These are phyloP conservation scores for Lysandra coridon DNA, from an alignment of 2,888 invertebrate species.

Conservation along the genomic window DNA sequence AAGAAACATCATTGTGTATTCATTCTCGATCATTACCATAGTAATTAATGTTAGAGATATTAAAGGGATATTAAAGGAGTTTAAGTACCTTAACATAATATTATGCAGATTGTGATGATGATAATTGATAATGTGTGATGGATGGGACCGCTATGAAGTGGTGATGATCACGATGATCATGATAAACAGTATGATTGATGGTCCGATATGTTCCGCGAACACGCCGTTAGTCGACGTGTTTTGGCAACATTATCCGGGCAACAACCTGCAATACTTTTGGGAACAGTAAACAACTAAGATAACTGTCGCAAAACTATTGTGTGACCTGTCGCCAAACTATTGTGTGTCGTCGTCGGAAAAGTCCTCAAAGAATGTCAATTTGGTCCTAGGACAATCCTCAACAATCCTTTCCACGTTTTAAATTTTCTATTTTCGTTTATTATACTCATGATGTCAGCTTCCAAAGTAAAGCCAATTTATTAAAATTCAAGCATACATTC, in stretches of 20 bases:
- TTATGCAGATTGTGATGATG: not conserved
- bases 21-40: no score
- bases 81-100: no score
- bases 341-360: not conserved
- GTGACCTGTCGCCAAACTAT: not conserved
- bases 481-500: no score
- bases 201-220: not conserved
- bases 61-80: no score
- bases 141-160: not conserved
- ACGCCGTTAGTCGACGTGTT: conserved; percentile 9
- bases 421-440: no score
- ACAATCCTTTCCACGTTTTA: no score
- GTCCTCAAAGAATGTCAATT: no score
- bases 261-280: not conserved
- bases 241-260: conserved; percentile 7
- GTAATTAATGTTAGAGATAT: no score
- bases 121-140: not conserved
- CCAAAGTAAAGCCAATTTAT: no score
- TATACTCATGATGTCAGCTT: no score
- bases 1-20: no score
- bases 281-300: not conserved
- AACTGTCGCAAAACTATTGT: not conserved
- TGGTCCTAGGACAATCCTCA: not conserved
- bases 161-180: not conserved
- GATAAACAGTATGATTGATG: conserved; percentile 1